Conservation (phyloP, 2,888 invertebrate genomes). For the Clepsis dumicolana region DNA sequence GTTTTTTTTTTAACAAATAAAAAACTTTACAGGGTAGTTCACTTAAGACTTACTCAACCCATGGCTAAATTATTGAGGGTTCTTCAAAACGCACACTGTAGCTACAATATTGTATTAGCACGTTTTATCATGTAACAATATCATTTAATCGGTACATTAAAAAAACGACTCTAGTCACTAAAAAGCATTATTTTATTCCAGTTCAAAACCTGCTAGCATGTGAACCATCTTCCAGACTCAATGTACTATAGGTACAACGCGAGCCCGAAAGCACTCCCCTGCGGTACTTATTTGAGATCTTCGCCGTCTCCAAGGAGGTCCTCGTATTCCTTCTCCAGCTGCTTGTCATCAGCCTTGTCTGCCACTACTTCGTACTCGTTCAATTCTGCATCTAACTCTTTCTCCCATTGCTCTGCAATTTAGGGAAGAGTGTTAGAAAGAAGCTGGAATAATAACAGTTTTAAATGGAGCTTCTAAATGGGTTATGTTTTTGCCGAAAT, state of each 20-base stretch:
- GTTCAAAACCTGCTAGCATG: constrained; percentile 4
- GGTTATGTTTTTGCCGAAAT: no score
- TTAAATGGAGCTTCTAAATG: no score
- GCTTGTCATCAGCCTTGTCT: constrained; percentile 80
- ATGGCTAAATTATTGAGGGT: no score
- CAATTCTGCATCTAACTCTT: constrained; percentile 97
- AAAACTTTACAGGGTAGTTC: no score
- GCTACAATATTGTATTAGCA: no score
- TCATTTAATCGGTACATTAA: no score
- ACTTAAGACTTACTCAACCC: no score
- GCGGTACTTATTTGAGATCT: constrained; percentile 82
- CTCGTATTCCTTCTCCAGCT: constrained; percentile 90
- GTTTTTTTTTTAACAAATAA: no score
- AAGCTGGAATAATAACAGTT: not conserved
- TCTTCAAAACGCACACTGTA: no score
- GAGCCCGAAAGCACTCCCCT: not conserved
- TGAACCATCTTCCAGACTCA: constrained; percentile 24
- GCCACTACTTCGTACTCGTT: constrained; percentile 97
- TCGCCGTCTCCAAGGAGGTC: constrained; percentile 88
- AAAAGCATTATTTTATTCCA: no score
- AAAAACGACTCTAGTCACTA: no score
- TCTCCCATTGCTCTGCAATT: constrained; percentile 96
- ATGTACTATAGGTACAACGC: constrained; percentile 1
- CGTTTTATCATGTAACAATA: no score
- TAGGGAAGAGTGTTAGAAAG: not conserved